Evolutionary conservation across 2,888 invertebrate species (phyloP).

Genomic region (Anthophora plumipes): DNA sequence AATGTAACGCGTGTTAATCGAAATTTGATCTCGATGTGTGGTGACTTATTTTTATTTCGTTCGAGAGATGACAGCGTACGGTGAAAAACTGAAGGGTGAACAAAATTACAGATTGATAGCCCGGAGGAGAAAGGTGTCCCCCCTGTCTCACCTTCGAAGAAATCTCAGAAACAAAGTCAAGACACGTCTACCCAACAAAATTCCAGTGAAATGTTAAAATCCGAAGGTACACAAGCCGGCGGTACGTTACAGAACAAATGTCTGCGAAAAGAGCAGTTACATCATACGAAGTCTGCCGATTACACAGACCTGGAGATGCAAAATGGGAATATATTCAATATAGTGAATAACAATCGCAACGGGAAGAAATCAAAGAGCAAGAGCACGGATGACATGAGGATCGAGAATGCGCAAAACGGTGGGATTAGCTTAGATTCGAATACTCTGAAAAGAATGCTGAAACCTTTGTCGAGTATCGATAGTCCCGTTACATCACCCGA

Average conservation of each 20-base stretch:
- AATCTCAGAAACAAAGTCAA: slow-evolving; percentile 86
- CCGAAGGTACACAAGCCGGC: slow-evolving; percentile 94
- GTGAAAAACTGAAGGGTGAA: no score
- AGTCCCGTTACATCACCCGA: slow-evolving; percentile 96
- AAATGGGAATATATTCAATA: slow-evolving; percentile 82
- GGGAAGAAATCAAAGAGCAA: slow-evolving; percentile 92
- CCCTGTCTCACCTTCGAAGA: slow-evolving; percentile 84
- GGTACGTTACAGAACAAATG: slow-evolving; percentile 87
- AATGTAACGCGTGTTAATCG: no score
- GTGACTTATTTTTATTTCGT: no score
- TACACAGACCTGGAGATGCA: slow-evolving; percentile 86
- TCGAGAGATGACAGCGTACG: no score
- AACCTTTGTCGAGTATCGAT: slow-evolving; percentile 96
- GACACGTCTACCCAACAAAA: slow-evolving; percentile 83
- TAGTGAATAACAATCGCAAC: slow-evolving; percentile 83
- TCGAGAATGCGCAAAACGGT: slow-evolving; percentile 82
- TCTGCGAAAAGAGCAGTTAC: slow-evolving; percentile 81
- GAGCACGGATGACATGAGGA: slow-evolving; percentile 95
- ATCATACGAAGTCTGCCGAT: slow-evolving; percentile 86
- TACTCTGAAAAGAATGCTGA: slow-evolving; percentile 96
- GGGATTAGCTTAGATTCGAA: slow-evolving; percentile 90
- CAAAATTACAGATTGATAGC: slow-evolving; percentile 78
- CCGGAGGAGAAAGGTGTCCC: slow-evolving; percentile 84
- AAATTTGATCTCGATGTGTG: no score
- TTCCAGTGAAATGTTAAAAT: slow-evolving; percentile 87